Evolutionary conservation across 1,140 invertebrate genomes (phyloP).

Genomic region (Zeugodacus cucurbitae): DNA sequence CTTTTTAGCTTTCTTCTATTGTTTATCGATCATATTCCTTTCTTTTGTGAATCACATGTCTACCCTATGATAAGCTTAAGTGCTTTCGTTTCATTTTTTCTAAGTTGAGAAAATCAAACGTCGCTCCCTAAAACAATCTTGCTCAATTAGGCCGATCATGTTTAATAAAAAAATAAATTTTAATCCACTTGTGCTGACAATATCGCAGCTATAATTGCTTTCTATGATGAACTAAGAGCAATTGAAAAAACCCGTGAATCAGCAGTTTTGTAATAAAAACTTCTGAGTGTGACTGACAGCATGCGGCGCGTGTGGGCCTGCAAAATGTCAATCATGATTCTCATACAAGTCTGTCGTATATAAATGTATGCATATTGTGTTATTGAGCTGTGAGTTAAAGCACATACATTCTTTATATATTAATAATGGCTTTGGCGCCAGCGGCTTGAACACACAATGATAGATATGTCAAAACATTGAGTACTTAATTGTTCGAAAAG

Average conservation of each 20-base stretch:
- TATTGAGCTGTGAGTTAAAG: neutral
- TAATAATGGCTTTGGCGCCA: neutral
- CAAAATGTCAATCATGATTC: neutral
- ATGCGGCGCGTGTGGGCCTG: constrained; percentile 13
- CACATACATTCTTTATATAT: neutral
- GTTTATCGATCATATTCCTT: too few species aligned
- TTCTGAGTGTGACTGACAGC: neutral
- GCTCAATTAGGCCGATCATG: neutral
- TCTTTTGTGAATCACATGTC: neutral
- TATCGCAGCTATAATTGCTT: neutral
- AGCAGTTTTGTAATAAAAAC: neutral
- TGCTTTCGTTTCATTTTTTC: neutral
- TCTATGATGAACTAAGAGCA: neutral
- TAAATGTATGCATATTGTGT: neutral
- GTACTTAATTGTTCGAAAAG: neutral
- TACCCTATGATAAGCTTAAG: neutral
- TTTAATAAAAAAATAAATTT: neutral
- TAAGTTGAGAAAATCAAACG: neutral
- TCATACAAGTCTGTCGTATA: neutral
- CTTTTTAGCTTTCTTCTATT: too few species aligned
- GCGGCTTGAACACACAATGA: neutral
- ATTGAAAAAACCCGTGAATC: neutral
- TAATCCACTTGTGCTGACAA: constrained; percentile 12
- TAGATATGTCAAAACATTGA: neutral
- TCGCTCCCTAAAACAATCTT: neutral